Percentiles rank a stretch among this genome's conserved stretches.
Conservation (phyloP, 2,797 vertebrate genomes). For the Nannoperca australis region DNA sequence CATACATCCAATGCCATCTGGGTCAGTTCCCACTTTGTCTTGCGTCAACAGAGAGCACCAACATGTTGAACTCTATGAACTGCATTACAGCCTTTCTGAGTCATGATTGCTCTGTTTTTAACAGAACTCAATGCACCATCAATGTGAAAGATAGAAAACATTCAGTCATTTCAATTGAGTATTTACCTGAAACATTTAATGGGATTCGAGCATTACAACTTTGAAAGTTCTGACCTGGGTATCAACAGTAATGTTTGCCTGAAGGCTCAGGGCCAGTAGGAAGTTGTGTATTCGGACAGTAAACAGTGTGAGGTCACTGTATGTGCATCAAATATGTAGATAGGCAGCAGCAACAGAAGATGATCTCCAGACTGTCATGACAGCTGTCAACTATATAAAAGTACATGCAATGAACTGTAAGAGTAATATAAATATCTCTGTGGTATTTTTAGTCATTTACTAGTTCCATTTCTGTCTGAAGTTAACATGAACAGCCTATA, state of each 20-base stretch:
- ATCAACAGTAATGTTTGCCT: not conserved
- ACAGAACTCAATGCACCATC: not conserved
- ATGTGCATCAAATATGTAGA: not conserved
- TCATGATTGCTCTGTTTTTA: not conserved
- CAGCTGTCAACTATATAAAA: not conserved
- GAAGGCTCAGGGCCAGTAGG: not conserved
- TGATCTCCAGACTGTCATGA: not conserved
- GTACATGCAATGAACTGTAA: not conserved
- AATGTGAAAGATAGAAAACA: not conserved
- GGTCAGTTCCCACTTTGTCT: not conserved
- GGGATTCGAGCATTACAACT: not conserved
- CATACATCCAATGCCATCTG: not conserved
- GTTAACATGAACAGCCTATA: slow-evolving; percentile 16
- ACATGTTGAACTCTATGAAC: not conserved
- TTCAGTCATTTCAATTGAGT: not conserved
- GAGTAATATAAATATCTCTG: not conserved
- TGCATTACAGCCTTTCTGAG: not conserved
- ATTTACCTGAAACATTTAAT: not conserved
- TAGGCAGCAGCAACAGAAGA: not conserved
- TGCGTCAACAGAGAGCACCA: not conserved
- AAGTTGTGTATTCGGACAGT: not conserved
- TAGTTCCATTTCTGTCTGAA: slow-evolving; percentile 6
- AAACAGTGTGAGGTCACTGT: not conserved
- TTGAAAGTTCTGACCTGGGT: not conserved
- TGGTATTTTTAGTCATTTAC: not conserved